Percentiles rank a stretch among this genome's conserved stretches.
Conservation (phyloP, 1,140 invertebrate species). For the Manduca sexta region DNA sequence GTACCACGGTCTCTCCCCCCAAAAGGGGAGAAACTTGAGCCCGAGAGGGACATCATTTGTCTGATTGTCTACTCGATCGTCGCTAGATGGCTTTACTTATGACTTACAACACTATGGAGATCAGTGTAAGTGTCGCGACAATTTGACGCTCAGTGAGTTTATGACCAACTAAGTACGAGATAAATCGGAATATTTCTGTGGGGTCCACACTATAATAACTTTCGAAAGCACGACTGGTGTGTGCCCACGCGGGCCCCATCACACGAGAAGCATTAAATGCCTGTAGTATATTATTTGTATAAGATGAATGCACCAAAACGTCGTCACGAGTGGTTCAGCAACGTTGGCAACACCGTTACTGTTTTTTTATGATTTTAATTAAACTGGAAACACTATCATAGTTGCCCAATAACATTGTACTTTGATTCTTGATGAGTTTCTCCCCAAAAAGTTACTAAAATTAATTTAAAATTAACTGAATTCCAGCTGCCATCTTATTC, state of each 20-base stretch:
- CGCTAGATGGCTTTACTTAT: no score
- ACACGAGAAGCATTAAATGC: slow-evolving; percentile 59
- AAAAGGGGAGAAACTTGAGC: not conserved
- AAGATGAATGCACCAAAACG: slow-evolving; percentile 39
- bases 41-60: not conserved
- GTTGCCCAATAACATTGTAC: no score
- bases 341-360: slow-evolving; percentile 1
- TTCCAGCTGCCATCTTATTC: no score
- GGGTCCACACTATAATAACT: slow-evolving; percentile 7
- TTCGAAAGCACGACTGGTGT: slow-evolving; percentile 62
- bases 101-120: no score
- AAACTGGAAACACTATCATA: not conserved
- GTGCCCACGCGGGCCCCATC: slow-evolving; percentile 19
- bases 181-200: no score
- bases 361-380: not conserved
- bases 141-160: no score
- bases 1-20: no score
- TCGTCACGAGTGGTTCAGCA: slow-evolving; percentile 15
- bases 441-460: no score
- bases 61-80: not conserved
- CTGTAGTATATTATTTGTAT: slow-evolving; percentile 20
- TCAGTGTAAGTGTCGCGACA: no score
- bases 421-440: no score
- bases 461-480: no score
- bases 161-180: no score